A percentile compares a stretch with the other conserved stretches of the same genome.
These are phyloP conservation scores for Gallinago undulata DNA, from an alignment of 2,113 vertebrate genomes.

Conservation along the genomic window DNA sequence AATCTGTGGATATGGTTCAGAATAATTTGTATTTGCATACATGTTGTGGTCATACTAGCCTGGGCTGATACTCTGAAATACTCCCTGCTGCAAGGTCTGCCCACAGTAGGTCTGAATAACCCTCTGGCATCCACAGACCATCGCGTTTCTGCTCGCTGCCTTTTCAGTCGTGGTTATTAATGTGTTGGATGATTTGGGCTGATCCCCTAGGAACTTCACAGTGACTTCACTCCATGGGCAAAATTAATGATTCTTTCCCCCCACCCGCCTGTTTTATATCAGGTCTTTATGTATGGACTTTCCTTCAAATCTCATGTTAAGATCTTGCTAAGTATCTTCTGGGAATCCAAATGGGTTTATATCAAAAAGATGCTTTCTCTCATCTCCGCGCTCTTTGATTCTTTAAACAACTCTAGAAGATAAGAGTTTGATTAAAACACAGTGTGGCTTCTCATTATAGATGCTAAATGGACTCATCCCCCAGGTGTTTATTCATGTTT, in stretches of 20 bases:
- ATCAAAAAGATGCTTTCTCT: neutral
- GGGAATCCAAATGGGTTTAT: neutral
- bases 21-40: neutral
- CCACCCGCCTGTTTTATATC: neutral
- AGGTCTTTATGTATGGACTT: neutral
- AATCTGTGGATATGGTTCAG: neutral
- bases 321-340: neutral
- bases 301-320: neutral
- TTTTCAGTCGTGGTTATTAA: rapidly evolving
- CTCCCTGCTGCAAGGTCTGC: neutral
- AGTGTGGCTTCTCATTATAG: neutral
- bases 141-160: neutral
- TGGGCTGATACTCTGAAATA: neutral
- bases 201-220: neutral
- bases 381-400: neutral
- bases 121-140: neutral
- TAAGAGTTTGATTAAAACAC: neutral
- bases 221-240: neutral
- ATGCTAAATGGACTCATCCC: neutral
- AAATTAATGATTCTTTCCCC: neutral
- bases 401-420: neutral
- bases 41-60: neutral
- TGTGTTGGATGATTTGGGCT: neutral
- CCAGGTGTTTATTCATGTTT: neutral
- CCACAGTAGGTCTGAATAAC: neutral